Evolutionary conservation across 53 echinoderm and acorn worm species (phyloP).

Genomic region (Paelopatides confundens): DNA sequence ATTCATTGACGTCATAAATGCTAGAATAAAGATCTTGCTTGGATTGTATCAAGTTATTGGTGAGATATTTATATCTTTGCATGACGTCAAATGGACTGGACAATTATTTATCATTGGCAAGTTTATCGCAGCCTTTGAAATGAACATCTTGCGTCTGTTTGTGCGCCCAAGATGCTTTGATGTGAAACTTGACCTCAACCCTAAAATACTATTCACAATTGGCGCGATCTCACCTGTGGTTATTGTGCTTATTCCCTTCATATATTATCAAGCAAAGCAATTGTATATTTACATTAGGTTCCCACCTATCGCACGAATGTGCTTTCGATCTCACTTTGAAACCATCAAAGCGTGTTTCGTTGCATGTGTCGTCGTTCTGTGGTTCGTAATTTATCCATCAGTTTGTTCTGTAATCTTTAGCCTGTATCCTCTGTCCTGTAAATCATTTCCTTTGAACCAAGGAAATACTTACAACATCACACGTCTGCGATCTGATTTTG

Average conservation of each 20-base stretch:
- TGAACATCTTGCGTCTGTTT: background rate
- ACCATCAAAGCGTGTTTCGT: background rate
- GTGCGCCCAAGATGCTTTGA: background rate
- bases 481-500: conserved; percentile 63
- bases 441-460: conserved; percentile 52
- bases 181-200: background rate
- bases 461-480: background rate
- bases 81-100: background rate
- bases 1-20: background rate
- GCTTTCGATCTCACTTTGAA: background rate
- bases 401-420: conserved; percentile 52
- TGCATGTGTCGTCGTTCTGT: conserved; percentile 38
- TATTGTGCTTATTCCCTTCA: background rate
- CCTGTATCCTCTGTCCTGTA: conserved; percentile 57
- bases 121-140: background rate
- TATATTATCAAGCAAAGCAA: background rate
- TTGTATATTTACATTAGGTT: background rate
- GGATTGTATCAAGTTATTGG: conserved; percentile 47
- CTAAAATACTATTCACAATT: background rate
- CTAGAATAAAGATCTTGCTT: conserved; percentile 28
- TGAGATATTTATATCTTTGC: conserved; percentile 4
- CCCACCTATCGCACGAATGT: too few relatives aligned
- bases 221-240: background rate
- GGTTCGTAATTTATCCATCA: conserved; percentile 65
- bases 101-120: background rate